Percentiles rank a stretch among this genome's conserved stretches.
Conservation (phyloP, 2,797 vertebrate species). For the Tenualosa thibaudeaui region DNA sequence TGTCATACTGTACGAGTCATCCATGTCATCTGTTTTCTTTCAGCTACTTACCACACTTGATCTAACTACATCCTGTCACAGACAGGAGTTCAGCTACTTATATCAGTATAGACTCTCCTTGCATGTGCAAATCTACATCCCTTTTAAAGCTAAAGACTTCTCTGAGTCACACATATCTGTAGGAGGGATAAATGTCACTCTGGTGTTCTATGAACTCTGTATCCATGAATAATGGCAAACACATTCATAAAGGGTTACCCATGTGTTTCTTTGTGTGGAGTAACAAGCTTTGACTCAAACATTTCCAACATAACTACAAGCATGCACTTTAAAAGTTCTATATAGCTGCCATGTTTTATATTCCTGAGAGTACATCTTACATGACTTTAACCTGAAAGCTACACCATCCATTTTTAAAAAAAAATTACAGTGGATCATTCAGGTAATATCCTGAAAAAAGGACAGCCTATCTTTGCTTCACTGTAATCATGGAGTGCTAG, state of each 20-base stretch:
- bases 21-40: not conserved
- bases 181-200: not conserved
- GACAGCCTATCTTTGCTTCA: conserved; percentile 8
- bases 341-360: conserved; percentile 2
- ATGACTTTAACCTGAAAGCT: not conserved
- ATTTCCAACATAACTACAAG: not conserved
- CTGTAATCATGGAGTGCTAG: not conserved
- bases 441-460: not conserved
- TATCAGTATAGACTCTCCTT: not conserved
- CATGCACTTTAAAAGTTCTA: not conserved
- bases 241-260: too few relatives aligned
- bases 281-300: not conserved
- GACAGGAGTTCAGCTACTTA: not conserved
- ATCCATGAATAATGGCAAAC: too few relatives aligned
- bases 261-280: too few relatives aligned
- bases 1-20: not conserved
- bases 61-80: not conserved
- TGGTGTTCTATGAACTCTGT: not conserved
- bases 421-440: not conserved
- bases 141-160: too few relatives aligned
- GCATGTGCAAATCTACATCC: not conserved
- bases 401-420: not conserved
- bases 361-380: not conserved
- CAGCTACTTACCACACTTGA: not conserved
- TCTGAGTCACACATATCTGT: not conserved